A percentile compares a stretch with the other conserved stretches of the same genome.
These are phyloP conservation scores for Globicephala melas DNA, from an alignment of 2,113 vertebrate genomes.

Conservation along the genomic window DNA sequence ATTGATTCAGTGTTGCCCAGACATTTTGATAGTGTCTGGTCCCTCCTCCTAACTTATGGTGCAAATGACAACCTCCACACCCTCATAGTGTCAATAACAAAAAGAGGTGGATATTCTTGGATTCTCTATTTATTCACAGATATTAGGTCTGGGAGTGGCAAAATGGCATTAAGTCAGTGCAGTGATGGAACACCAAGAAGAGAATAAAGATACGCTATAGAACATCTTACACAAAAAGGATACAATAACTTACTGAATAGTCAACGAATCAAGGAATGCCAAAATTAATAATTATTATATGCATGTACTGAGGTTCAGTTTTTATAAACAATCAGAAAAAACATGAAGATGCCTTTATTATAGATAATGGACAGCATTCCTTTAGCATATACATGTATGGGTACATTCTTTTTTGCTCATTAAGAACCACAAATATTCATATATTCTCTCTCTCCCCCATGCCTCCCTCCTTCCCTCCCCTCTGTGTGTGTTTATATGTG, in stretches of 20 bases:
- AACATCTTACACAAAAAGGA: neutral
- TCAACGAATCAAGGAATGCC: neutral
- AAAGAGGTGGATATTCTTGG: neutral
- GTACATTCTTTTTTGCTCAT: neutral
- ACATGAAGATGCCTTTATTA: neutral
- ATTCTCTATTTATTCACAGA: neutral
- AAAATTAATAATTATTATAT: neutral
- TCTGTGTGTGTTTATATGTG: neutral
- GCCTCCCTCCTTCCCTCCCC: neutral
- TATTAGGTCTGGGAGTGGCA: neutral
- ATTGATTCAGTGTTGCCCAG: neutral
- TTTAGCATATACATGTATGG: neutral
- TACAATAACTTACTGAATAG: neutral
- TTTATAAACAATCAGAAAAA: neutral
- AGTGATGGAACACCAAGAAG: neutral
- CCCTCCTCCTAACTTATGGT: neutral
- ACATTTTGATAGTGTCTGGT: neutral
- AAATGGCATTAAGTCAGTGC: neutral
- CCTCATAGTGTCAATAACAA: neutral
- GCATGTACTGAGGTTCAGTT: neutral
- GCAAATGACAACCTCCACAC: neutral
- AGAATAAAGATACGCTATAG: neutral
- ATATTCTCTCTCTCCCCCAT: neutral
- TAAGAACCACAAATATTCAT: neutral
- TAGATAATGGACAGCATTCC: neutral